phyloP scores from a whole-genome alignment of 2,797 vertebrate species.

The Sebastes taczanowskii region DNA sequence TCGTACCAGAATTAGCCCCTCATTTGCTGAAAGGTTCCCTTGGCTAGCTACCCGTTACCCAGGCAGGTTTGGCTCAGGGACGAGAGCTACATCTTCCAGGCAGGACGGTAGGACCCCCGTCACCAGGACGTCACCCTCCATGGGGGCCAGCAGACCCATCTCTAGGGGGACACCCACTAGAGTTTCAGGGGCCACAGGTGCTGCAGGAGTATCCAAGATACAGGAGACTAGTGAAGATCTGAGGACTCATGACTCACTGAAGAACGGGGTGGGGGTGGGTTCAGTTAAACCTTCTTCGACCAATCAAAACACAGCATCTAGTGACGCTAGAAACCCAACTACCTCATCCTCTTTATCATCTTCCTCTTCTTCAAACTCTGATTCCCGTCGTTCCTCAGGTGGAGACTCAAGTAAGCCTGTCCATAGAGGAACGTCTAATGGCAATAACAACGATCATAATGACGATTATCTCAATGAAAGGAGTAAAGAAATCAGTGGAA shows the following conservation, averaged over 20 bases:
- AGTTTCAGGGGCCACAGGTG: constrained; percentile 71
- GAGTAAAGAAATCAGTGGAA: constrained; percentile 51
- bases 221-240: constrained; percentile 74
- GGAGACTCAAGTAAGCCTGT: constrained; percentile 56
- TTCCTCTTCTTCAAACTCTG: constrained; percentile 38
- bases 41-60: constrained; percentile 66
- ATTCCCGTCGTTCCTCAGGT: constrained; percentile 47
- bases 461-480: constrained; percentile 60
- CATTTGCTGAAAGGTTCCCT: constrained; percentile 61
- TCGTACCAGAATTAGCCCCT: constrained; percentile 62
- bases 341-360: constrained; percentile 30
- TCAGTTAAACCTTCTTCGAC: constrained; percentile 62
- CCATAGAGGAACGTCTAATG: constrained; percentile 44
- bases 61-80: constrained; percentile 46
- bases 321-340: constrained; percentile 55
- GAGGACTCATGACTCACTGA: constrained; percentile 63
- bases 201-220: constrained; percentile 55
- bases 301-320: constrained; percentile 44
- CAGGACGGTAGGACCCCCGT: constrained; percentile 65
- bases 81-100: constrained; percentile 52
- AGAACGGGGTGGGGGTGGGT: constrained; percentile 55
- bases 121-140: constrained; percentile 76
- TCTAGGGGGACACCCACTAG: constrained; percentile 60
- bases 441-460: constrained; percentile 49
- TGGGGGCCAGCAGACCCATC: constrained; percentile 69